A percentile compares a stretch with the other conserved stretches of the same genome.
These are phyloP conservation scores for Bhutanitis thaidina DNA, from an alignment of 2,888 invertebrate genomes.

Conservation along the genomic window DNA sequence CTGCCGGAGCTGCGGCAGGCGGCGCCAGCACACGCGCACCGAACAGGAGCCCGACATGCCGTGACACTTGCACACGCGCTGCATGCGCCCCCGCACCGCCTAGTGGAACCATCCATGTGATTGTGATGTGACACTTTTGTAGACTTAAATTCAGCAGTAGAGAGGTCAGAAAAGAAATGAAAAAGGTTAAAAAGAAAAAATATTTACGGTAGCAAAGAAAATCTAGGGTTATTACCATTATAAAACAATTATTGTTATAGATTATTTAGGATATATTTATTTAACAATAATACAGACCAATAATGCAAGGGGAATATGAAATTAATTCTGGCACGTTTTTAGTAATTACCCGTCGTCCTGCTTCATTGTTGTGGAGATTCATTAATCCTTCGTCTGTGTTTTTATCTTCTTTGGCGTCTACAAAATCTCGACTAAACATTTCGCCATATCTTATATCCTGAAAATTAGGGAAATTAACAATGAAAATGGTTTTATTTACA, in stretches of 20 bases:
- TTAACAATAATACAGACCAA: too few relatives aligned
- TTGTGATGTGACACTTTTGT: too few relatives aligned
- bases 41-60: slow-evolving; percentile 96
- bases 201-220: too few relatives aligned
- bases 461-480: slow-evolving; percentile 28
- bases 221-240: too few relatives aligned
- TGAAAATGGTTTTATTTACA: not conserved
- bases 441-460: slow-evolving; percentile 91
- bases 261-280: too few relatives aligned
- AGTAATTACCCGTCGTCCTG: slow-evolving; percentile 87
- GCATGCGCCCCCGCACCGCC: slow-evolving; percentile 88
- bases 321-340: too few relatives aligned
- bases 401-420: slow-evolving; percentile 89
- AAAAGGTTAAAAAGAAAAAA: too few relatives aligned
- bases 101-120: slow-evolving; percentile 34
- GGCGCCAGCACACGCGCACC: slow-evolving; percentile 93
- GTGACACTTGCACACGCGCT: slow-evolving; percentile 94
- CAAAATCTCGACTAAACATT: slow-evolving; percentile 91
- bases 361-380: slow-evolving; percentile 96
- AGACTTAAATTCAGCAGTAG: too few relatives aligned
- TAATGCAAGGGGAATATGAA: too few relatives aligned
- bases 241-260: too few relatives aligned
- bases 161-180: too few relatives aligned
- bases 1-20: slow-evolving; percentile 86
- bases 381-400: slow-evolving; percentile 88